A percentile compares a stretch with the other conserved stretches of the same genome.
phyloP scores from a whole-genome alignment of 2,113 vertebrate genomes.

The Motacilla alba region DNA sequence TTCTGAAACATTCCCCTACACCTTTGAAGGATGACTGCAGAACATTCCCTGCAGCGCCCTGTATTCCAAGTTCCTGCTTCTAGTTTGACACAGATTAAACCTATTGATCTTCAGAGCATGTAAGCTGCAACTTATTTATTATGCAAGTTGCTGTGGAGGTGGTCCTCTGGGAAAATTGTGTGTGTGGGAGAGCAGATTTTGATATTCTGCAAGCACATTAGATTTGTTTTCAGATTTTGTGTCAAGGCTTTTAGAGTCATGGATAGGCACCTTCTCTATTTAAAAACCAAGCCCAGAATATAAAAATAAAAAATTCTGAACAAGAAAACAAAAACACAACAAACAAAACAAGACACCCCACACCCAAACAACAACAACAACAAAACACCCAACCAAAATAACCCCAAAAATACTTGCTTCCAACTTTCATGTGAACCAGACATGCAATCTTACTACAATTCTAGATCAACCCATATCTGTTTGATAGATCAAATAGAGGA shows the following conservation, averaged over 20 bases:
- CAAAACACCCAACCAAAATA: background rate
- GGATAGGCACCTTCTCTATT: background rate
- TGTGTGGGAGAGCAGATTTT: slow-evolving; percentile 30
- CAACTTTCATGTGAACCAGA: background rate
- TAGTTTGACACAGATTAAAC: slow-evolving; percentile 44
- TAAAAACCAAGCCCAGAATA: background rate
- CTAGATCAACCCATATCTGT: background rate
- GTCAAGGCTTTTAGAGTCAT: slow-evolving; percentile 10
- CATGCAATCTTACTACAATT: background rate
- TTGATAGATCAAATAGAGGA: background rate
- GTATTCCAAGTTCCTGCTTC: background rate
- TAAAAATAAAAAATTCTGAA: background rate
- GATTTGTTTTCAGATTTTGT: slow-evolving; percentile 43
- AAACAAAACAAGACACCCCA: background rate
- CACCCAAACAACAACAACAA: background rate
- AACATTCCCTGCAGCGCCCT: background rate
- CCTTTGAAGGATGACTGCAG: background rate
- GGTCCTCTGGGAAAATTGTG: slow-evolving; percentile 42
- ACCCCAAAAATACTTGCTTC: background rate
- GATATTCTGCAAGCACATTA: slow-evolving; percentile 44
- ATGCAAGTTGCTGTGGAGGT: slow-evolving; percentile 60
- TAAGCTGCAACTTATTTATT: slow-evolving; percentile 48
- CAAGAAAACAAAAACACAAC: background rate
- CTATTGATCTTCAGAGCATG: slow-evolving; percentile 49
- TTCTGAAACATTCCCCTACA: background rate